Conservation (phyloP, 2,888 invertebrate species). For the Anorthoa munda region DNA sequence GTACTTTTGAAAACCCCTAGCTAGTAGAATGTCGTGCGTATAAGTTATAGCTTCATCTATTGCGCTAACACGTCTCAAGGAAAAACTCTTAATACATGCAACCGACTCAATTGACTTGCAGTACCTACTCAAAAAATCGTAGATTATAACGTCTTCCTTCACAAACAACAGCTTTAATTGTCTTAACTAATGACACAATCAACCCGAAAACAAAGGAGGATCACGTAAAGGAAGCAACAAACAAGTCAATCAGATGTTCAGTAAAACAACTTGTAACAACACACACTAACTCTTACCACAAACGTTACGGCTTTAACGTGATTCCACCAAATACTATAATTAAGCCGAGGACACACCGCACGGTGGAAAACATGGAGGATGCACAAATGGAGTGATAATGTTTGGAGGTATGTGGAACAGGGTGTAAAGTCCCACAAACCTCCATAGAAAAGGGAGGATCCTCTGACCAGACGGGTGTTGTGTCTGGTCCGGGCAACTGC, state of each 20-base stretch:
- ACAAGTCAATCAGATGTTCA: conserved; percentile 32
- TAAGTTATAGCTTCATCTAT: background rate
- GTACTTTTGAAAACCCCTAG: too few species aligned
- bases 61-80: background rate
- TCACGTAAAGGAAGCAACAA: conserved; percentile 33
- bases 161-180: background rate
- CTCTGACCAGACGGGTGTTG: too few species aligned
- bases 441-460: too few species aligned
- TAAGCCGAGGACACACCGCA: conserved; percentile 39
- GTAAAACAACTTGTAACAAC: conserved; percentile 45
- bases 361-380: conserved; percentile 10
- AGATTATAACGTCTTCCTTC: background rate
- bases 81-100: background rate
- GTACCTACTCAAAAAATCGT: background rate
- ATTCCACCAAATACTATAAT: conserved; percentile 47
- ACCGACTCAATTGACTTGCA: too few species aligned
- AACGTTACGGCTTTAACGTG: conserved; percentile 32
- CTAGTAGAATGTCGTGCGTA: too few species aligned
- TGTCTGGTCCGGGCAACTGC: too few species aligned
- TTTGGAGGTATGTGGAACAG: too few species aligned
- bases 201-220: conserved; percentile 17
- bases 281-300: conserved; percentile 38
- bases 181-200: conserved; percentile 10
- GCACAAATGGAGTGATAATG: conserved; percentile 30
- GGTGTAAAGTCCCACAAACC: too few species aligned